Evolutionary conservation across 1,140 invertebrate species (phyloP), one percentile per base, ranked within the genome.

Genomic region (Penaeus chinensis): DNA sequence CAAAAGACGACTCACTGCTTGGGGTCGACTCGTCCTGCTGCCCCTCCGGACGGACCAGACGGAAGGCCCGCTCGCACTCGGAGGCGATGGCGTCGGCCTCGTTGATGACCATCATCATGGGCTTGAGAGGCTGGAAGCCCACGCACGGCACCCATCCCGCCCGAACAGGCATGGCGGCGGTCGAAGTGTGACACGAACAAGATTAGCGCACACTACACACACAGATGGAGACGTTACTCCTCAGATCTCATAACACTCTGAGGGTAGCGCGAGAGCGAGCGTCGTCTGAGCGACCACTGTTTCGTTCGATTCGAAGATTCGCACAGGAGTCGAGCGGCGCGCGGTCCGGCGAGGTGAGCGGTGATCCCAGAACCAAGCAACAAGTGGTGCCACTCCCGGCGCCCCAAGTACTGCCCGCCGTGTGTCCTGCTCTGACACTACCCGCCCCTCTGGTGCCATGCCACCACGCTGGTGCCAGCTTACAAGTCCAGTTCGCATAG

Each of bases 111-210:
- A 88, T 66, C 66, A 90, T 77, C 78, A 65, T 81, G 60, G 89
- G 89, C 42, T 90, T 90, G 66, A 89, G 89, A 19, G 91, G 91
- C 32, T 90, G 89, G 42, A 91, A 90, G 42, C 91, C 91, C 74
- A 92, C 90, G 85, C 90, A 91, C 27, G 92, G 92, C 19, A 92
- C 91, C 91, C 91, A 92, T 62, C 92, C 92, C 37, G 91, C 90
- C 63, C 91, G 91, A 27, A 91, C 90, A 24, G 91, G 78, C 91
- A 92, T 91, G 62, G 61, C 82, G 60, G 24, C 27, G 54, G 71
- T 18, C 69, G 69, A 77, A 13, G 54, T 16, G 54, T 8, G 16
- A 54, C 54, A 16, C 54, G 54, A 8, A 16, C 16, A 16, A 54
- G 54, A 16, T 16, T 54, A 54, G 54, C 54, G 11, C 54, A 54